Evolutionary conservation across 2,113 vertebrate species (phyloP).

Genomic region (Ptilonorhynchus violaceus): DNA sequence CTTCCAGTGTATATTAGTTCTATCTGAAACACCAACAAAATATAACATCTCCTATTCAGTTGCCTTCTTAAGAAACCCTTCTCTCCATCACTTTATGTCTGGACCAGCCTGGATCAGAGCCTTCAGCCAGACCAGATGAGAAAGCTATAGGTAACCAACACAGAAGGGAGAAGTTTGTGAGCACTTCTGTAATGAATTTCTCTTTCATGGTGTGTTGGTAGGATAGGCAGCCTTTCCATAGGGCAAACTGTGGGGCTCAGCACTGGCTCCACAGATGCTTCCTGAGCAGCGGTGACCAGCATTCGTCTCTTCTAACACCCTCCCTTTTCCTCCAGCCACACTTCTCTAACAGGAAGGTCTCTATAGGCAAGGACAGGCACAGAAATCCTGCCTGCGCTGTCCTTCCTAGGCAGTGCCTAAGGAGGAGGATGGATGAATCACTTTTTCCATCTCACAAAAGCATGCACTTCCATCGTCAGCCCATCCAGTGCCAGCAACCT

Average conservation of each 20-base stretch:
- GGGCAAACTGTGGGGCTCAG: not conserved
- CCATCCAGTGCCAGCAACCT: not conserved
- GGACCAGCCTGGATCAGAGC: not conserved
- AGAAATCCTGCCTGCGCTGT: not conserved
- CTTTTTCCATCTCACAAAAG: conserved; percentile 7
- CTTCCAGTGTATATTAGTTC: not conserved
- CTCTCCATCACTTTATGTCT: not conserved
- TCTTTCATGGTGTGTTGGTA: not conserved
- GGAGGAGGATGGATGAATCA: conserved; percentile 5
- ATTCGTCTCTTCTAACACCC: not conserved
- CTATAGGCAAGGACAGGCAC: not conserved
- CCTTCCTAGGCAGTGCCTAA: not conserved
- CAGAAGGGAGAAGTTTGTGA: not conserved
- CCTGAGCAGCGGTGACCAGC: not conserved
- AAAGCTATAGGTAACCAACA: not conserved
- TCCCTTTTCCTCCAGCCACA: not conserved
- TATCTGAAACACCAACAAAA: not conserved
- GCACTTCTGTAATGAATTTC: not conserved
- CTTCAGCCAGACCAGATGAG: not conserved
- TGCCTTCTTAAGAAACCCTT: not conserved
- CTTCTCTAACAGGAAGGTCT: not conserved
- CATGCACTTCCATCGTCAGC: not conserved
- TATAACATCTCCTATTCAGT: not conserved
- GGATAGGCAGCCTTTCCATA: not conserved
- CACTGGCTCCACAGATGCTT: not conserved